Percentiles rank a stretch among this genome's conserved stretches.
Evolutionary conservation across 2,797 vertebrate genomes (phyloP).

Genomic region (Chaetophractus vellerosus): DNA sequence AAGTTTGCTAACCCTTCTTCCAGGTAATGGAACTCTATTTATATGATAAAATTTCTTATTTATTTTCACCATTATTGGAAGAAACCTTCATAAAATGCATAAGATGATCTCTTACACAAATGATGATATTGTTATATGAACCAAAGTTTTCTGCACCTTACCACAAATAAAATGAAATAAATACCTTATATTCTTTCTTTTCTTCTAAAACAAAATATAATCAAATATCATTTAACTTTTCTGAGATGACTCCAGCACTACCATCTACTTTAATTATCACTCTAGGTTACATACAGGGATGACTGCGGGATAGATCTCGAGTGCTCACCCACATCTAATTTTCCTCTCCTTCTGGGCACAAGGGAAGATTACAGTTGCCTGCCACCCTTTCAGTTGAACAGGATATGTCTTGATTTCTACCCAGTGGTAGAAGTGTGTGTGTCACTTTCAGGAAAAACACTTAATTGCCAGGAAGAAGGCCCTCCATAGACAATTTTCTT

Average conservation of each 20-base stretch:
- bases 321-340: background rate
- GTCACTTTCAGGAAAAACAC: background rate
- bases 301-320: background rate
- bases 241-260: background rate
- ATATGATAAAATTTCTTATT: background rate
- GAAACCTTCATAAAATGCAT: slow-evolving; percentile 33
- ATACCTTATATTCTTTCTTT: background rate
- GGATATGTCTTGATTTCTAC: background rate
- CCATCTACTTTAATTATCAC: background rate
- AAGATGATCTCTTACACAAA: background rate
- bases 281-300: background rate
- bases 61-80: slow-evolving; percentile 26
- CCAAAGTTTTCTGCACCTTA: background rate
- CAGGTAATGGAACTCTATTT: background rate
- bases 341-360: background rate
- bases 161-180: slow-evolving; percentile 2
- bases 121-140: background rate
- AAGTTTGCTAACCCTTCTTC: background rate
- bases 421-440: background rate
- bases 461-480: background rate
- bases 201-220: slow-evolving; percentile 20
- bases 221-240: background rate
- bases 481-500: background rate
- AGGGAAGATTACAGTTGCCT: background rate
- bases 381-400: background rate